Base-by-base conservation (phyloP, 2,113 vertebrate genomes). In the Clarias gariepinus region DNA sequence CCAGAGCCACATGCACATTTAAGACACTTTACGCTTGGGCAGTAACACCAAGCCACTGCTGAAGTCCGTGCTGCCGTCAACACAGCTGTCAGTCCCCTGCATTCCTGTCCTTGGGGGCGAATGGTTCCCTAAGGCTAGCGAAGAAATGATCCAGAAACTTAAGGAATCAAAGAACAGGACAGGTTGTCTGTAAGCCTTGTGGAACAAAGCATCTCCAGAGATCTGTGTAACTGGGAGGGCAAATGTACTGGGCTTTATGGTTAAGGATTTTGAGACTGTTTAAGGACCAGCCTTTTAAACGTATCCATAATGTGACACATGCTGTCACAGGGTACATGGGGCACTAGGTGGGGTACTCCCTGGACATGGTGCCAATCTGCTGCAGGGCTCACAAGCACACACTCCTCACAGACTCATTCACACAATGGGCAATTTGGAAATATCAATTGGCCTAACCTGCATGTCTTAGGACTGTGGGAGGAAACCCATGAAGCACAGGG, bases 11-110 rank as follows among this genome's bases (percentile, higher is more conserved):
- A 83, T 89, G 81, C 78, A 41, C 82, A 82, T 63, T 71, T 85
- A 83, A 83, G 92, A 92, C 90, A 92, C 87, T 92, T 55, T 91
- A 92, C 89, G 87, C 87, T 87, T 64, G 74, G 55, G 23, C 66
- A 23, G 33, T 84, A 83, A 90, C 93, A 89, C 89, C 78, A 90
- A 92, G 90, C 92, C 90, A 88, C 90, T 91, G 90, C 78, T 81
- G 89, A 92, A 92, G 89, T 92, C 92, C 82, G 61, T 89, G 92
- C 93, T 93, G 92, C 87, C 92, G 90, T 95, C 93, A 94, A 89
- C 74, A 68, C 88, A 47, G 86, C 89, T 90, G 93, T 94, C 94
- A 94, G 93, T 93, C 89, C 69, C 55, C 91, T 89, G 90, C 92
- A 94, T 95, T 95, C 94, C 92, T 92, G 64, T 78, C 73, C 74